Base-by-base conservation (phyloP, 2,113 vertebrate species). In the Melanerpes aurifrons region DNA sequence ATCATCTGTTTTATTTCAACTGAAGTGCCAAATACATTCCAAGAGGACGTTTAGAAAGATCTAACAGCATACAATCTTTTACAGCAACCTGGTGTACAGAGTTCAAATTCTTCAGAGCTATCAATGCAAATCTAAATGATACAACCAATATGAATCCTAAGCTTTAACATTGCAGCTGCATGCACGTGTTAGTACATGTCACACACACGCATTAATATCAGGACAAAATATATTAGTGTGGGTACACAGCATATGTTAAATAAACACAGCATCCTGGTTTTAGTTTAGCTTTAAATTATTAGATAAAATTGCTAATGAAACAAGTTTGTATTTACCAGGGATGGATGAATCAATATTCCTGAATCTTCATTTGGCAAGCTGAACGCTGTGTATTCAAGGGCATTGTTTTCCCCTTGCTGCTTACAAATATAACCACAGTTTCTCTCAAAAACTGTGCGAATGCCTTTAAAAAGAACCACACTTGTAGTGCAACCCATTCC, bases 401-500 rank as follows among this genome's bases (percentile, higher is more conserved):
- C 98, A 85, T 97, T 96, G 95, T 98, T 98, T 97, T 99, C 98
- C 28, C 98, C 98, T 95, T 98, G 97, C 90, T 98, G 98, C 90
- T 99, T 98, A 97, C 98, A 99, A 97, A 98, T 98, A 96, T 99
- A 99, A 95, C 98, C 98, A 97, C 99, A 99, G 98, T 99, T 99
- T 96, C 98, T 98, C 94, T 99, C 98, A 91, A 99, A 97, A 75
- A 98, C 98, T 4, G 98, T 98, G 70, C 98, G 98, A 96, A 99
- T 98, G 93, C 99, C 98, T 96, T 99, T 98, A 94, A 99, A 98
- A 92, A 99, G 98, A 95, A 99, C 97, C 56, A 99, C 97, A 71
- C 99, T 99, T 94, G 99, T 98, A 93, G 98, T 99, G 98, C 99
- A 99, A 97, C 99, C 99, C 99, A 99, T 99, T 94, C 97, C 98